A percentile compares a stretch with the other conserved stretches of the same genome.
Evolutionary conservation across 1,140 invertebrate species (phyloP).

Genomic region (Drosophila malerkotliana): DNA sequence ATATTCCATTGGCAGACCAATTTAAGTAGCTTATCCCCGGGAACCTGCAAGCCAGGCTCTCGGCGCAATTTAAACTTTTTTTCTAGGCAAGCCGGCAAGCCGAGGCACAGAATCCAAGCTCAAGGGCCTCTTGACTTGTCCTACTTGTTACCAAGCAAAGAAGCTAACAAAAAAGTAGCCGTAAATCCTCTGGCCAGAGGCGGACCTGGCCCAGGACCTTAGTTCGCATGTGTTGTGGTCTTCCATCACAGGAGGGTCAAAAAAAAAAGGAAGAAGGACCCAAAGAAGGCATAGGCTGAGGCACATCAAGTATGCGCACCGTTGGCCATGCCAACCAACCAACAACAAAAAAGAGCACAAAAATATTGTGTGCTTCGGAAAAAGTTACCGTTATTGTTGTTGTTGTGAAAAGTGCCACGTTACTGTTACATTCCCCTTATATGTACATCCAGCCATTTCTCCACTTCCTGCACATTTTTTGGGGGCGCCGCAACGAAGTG

Average conservation of each 20-base stretch:
- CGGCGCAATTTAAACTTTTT: conserved; percentile 57
- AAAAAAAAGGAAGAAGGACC: conserved; percentile 4
- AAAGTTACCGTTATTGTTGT: conserved; percentile 27
- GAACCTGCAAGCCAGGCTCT: conserved; percentile 34
- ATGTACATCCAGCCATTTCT: conserved; percentile 2
- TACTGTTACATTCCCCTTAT: conserved; percentile 5
- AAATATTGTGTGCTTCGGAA: conserved; percentile 40
- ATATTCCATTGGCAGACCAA: conserved; percentile 22
- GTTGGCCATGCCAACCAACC: conserved; percentile 59
- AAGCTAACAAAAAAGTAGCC: conserved; percentile 14
- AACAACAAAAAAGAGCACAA: conserved; percentile 9
- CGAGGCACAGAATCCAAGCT: conserved; percentile 52
- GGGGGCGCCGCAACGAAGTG: conserved; percentile 48
- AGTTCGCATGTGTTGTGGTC: conserved; percentile 79
- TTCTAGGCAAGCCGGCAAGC: conserved; percentile 27
- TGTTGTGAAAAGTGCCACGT: conserved; percentile 34
- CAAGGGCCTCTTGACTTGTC: conserved; percentile 72
- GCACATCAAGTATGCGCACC: conserved; percentile 76
- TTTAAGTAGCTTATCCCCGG: conserved; percentile 63
- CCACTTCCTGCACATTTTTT: conserved; percentile 4
- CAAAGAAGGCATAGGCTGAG: not conserved
- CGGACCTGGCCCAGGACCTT: conserved; percentile 31
- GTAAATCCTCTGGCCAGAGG: conserved; percentile 23
- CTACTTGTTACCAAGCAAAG: conserved; percentile 66
- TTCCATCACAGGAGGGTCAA: conserved; percentile 54